Base-by-base conservation (phyloP, 2,113 vertebrate genomes). In the Callaeas wilsoni region DNA sequence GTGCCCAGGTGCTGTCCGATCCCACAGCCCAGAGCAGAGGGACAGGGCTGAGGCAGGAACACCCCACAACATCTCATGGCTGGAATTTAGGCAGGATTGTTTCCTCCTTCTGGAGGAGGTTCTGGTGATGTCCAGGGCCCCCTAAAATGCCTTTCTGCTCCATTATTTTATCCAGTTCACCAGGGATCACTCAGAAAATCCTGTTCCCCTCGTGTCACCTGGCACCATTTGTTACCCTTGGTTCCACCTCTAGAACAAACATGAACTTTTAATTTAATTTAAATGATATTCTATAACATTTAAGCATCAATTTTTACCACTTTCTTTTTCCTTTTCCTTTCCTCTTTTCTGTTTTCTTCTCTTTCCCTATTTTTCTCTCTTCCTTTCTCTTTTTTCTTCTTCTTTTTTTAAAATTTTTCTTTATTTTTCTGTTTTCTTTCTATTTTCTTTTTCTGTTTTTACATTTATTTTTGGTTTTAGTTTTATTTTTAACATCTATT, bases 61-160 rank as follows among this genome's bases (percentile, higher is more conserved):
- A 29, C 9, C 39, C 22, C 33, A 7, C 7, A 33, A 4, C 5
- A 52, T 5, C 47, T 13, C 1, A 0, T 3, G 20, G n/a, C 2
- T 63, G 46, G 30, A 74, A 26, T 17, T 37, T 7, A 49, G 16
- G 23, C 26, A 1, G 74, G 64, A 23, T 0, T 25, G 16, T n/a
- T 12, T 35, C 46, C 27, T 73, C 49, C 49, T 69, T 12, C 49
- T 49, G 25, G 23, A 86, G 59, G 37, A 52, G 65, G 6, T 68
- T 39, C 53, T 68, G 62, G 10, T 27, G 49, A 21, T 57, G 47
- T 0, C 33, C 3, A 47, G 30, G 37, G 9, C 29, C 21, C 59
- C 41, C 53, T 68, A 4, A 47, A 4, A 13, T 21, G 30, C n/a
- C 22, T 33, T 76, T 37, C 29, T 41, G 62, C 44, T 60, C 35